A percentile compares a stretch with the other conserved stretches of the same genome.
Evolutionary conservation across 1,140 invertebrate genomes (phyloP).

Genomic region (Papilio aristodemus): DNA sequence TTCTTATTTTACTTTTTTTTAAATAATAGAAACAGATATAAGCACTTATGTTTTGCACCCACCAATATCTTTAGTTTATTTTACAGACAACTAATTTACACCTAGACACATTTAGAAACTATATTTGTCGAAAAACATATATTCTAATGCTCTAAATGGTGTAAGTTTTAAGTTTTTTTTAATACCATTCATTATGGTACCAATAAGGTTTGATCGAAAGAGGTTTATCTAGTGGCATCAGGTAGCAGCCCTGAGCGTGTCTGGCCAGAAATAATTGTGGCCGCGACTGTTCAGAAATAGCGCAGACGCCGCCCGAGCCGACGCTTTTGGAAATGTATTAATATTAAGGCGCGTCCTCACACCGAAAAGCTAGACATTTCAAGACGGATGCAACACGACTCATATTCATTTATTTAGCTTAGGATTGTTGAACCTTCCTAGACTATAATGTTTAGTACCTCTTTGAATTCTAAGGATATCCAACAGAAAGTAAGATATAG

Average conservation of each 20-base stretch:
- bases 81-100: too few species aligned
- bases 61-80: not conserved
- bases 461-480: too few species aligned
- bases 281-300: constrained; percentile 54
- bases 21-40: not conserved
- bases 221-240: constrained; percentile 15
- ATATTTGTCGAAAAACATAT: too few species aligned
- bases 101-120: too few species aligned
- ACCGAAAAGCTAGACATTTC: constrained; percentile 43
- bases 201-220: not conserved
- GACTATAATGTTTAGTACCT: not conserved
- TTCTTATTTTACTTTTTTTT: not conserved
- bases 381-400: not conserved
- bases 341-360: constrained; percentile 56
- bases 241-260: constrained; percentile 51
- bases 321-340: constrained; percentile 64
- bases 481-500: too few species aligned
- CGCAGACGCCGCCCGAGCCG: constrained; percentile 57
- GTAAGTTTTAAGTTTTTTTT: not conserved
- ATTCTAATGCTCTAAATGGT: too few species aligned
- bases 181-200: too few species aligned
- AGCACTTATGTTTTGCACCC: not conserved
- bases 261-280: constrained; percentile 60
- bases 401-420: constrained; percentile 24
- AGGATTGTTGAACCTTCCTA: constrained; percentile 15